Percentiles rank a stretch among this genome's conserved stretches.
phyloP scores from a whole-genome alignment of 2,113 vertebrate genomes.

The Columba janthina region DNA sequence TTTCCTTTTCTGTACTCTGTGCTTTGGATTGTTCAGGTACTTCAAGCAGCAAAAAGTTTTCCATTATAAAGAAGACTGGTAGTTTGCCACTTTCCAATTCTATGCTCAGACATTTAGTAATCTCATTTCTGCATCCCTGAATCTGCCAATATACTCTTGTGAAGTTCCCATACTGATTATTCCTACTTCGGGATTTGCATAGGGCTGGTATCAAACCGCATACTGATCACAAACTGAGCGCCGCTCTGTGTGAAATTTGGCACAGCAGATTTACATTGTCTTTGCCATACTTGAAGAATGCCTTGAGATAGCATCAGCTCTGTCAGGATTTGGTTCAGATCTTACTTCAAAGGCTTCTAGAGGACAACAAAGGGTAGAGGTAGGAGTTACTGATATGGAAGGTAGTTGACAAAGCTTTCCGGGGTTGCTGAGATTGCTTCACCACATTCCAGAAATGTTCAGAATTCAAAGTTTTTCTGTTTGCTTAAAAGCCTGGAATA shows the following conservation, averaged over 20 bases:
- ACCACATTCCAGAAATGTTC: neutral
- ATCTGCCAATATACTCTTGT: neutral
- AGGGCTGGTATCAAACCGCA: neutral
- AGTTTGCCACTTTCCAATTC: neutral
- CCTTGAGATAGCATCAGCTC: neutral
- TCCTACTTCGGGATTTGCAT: neutral
- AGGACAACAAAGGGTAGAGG: neutral
- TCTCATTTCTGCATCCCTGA: neutral
- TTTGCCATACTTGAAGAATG: neutral
- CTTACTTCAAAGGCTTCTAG: conserved; percentile 4
- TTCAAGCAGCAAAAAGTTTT: neutral
- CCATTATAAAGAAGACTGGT: neutral
- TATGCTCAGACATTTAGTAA: neutral
- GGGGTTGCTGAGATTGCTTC: neutral
- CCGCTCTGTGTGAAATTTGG: neutral
- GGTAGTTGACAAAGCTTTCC: neutral
- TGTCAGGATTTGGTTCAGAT: neutral
- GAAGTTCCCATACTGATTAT: neutral
- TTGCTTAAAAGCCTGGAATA: neutral
- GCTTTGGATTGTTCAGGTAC: neutral
- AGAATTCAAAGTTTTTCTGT: neutral
- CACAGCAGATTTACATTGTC: neutral
- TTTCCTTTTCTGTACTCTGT: neutral
- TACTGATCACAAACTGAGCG: neutral
- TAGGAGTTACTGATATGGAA: neutral